These are phyloP conservation scores for Ectobius pallidus DNA, from an alignment of 2,888 invertebrate genomes.

Conservation along the genomic window DNA sequence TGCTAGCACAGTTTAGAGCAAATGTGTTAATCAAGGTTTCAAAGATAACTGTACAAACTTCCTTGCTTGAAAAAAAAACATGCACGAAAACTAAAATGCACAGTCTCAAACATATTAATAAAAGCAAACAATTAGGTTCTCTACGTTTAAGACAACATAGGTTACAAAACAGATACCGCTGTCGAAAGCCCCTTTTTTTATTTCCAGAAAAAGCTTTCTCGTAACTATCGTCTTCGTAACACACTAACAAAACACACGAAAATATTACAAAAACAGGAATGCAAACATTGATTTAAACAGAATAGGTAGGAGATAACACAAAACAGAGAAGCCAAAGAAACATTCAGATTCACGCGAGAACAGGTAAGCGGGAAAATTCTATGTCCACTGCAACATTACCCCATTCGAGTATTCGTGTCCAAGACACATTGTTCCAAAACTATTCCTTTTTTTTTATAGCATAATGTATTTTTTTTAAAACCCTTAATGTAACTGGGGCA, in stretches of 20 bases:
- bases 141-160: too few species aligned
- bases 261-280: neutral
- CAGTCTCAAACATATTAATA: neutral
- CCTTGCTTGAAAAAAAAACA: too few species aligned
- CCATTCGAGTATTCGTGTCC: constrained; percentile 16
- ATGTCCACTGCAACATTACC: constrained; percentile 9
- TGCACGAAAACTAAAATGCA: neutral
- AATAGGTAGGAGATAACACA: constrained; percentile 13
- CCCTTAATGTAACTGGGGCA: neutral
- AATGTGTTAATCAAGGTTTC: too few species aligned
- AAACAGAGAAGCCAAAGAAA: constrained; percentile 23
- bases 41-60: too few species aligned
- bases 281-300: constrained; percentile 17
- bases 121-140: neutral
- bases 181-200: too few species aligned
- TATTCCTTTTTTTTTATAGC: neutral
- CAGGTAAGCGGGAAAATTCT: neutral
- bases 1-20: too few species aligned
- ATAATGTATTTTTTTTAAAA: too few species aligned
- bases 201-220: too few species aligned
- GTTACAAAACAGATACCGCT: too few species aligned
- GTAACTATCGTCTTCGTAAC: too few species aligned
- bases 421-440: neutral
- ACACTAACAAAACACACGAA: constrained; percentile 17
- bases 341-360: neutral